Evolutionary conservation across 2,888 invertebrate genomes (phyloP).

Genomic region (Drosophila rellima): DNA sequence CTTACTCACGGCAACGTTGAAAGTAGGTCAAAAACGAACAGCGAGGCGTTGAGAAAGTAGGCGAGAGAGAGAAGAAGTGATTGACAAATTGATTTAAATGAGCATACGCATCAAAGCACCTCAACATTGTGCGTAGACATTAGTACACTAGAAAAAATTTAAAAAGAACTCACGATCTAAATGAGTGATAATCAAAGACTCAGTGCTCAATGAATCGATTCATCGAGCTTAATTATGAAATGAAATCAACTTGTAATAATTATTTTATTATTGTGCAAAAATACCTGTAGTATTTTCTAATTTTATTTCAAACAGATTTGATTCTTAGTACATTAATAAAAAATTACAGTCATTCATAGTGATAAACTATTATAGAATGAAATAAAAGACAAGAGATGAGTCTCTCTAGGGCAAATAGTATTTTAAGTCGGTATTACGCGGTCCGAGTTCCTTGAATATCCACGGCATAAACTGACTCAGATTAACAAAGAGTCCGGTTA

Average conservation of each 20-base stretch:
- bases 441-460: slow-evolving; percentile 34
- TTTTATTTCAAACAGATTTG: too few species aligned
- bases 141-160: background rate
- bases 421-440: slow-evolving; percentile 9
- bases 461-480: slow-evolving; percentile 37
- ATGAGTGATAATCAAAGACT: too few species aligned
- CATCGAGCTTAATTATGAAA: too few species aligned
- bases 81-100: too few species aligned
- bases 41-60: background rate
- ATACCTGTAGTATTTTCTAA: too few species aligned
- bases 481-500: slow-evolving; percentile 33
- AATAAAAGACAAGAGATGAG: too few species aligned
- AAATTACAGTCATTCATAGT: too few species aligned
- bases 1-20: slow-evolving; percentile 21
- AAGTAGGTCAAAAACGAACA: slow-evolving; percentile 48
- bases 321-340: too few species aligned
- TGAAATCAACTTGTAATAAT: too few species aligned
- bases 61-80: background rate
- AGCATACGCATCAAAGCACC: background rate
- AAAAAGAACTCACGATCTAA: background rate
- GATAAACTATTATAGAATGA: too few species aligned
- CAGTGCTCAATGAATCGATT: too few species aligned
- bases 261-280: too few species aligned
- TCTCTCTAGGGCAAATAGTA: slow-evolving; percentile 28
- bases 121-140: background rate